Evolutionary conservation across 30 jellyfish, hydroid and myxozoan genomes (phyloP).

Genomic region (Rhopilema esculentum): DNA sequence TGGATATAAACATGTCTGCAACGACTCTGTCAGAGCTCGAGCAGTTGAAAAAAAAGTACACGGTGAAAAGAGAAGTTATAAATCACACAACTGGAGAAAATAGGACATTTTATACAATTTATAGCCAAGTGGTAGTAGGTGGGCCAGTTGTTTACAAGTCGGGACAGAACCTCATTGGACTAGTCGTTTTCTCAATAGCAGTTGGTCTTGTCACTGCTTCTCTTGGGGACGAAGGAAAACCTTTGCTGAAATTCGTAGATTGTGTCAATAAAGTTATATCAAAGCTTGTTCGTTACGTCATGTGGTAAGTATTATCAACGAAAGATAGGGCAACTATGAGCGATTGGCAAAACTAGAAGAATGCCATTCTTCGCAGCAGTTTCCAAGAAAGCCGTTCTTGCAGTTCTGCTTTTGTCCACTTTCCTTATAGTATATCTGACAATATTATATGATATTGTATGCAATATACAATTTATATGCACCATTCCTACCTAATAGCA

Average conservation of each 20-base stretch:
- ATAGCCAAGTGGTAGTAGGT: conserved; percentile 31
- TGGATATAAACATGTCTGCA: conserved; percentile 7
- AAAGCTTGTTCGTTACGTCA: conserved; percentile 70
- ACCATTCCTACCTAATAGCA: too few relatives aligned
- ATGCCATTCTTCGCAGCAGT: too few relatives aligned
- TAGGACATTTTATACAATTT: conserved; percentile 37
- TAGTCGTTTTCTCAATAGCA: conserved; percentile 74
- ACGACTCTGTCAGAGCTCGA: conserved; percentile 20
- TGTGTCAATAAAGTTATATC: conserved; percentile 54
- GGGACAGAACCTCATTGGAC: conserved; percentile 77
- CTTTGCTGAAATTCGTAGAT: conserved; percentile 45
- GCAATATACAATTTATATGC: too few relatives aligned
- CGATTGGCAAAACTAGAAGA: too few relatives aligned
- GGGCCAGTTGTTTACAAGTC: conserved; percentile 60
- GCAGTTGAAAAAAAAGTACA: conserved; percentile 8
- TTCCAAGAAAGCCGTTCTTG: not conserved
- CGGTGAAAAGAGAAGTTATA: conserved; percentile 11
- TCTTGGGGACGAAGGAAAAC: conserved; percentile 58
- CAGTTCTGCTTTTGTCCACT: not conserved
- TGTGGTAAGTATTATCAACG: conserved; percentile 55
- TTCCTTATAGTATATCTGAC: not conserved
- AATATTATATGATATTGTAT: too few relatives aligned
- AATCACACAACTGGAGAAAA: conserved; percentile 23
- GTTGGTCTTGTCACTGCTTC: conserved; percentile 77
- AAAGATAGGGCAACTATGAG: too few relatives aligned